phyloP scores from a whole-genome alignment of 2,888 invertebrate genomes.

The Acronicta alni region DNA sequence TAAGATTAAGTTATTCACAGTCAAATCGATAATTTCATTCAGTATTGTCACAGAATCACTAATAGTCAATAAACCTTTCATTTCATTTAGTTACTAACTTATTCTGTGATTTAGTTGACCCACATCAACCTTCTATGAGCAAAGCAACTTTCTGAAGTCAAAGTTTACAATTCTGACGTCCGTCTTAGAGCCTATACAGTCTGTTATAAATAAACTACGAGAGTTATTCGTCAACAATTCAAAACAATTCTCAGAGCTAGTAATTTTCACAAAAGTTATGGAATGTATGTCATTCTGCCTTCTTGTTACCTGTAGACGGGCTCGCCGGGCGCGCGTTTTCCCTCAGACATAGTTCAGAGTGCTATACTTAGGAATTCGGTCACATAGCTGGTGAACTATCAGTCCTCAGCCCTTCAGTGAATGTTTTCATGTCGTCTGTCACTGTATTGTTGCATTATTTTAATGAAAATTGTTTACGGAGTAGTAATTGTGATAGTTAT shows the following conservation, averaged over 20 bases:
- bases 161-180: neutral
- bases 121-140: no score
- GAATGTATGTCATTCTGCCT: constrained; percentile 33
- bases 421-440: constrained; percentile 20
- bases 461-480: neutral
- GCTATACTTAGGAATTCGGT: constrained; percentile 39
- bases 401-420: neutral
- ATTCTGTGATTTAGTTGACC: no score
- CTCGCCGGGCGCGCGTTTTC: constrained; percentile 13
- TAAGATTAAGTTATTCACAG: no score
- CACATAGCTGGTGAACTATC: constrained; percentile 45
- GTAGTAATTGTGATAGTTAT: neutral
- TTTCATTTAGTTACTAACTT: no score
- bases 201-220: no score
- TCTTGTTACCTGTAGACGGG: constrained; percentile 16
- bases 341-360: constrained; percentile 41
- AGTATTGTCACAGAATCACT: no score
- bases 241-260: constrained; percentile 15
- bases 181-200: neutral
- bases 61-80: no score
- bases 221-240: constrained; percentile 15
- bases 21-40: no score
- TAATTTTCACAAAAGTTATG: constrained; percentile 23
- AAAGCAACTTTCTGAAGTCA: no score
- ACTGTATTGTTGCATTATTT: neutral